Conservation (phyloP, 1,140 invertebrate species). For the Acromyrmex echinatior region DNA sequence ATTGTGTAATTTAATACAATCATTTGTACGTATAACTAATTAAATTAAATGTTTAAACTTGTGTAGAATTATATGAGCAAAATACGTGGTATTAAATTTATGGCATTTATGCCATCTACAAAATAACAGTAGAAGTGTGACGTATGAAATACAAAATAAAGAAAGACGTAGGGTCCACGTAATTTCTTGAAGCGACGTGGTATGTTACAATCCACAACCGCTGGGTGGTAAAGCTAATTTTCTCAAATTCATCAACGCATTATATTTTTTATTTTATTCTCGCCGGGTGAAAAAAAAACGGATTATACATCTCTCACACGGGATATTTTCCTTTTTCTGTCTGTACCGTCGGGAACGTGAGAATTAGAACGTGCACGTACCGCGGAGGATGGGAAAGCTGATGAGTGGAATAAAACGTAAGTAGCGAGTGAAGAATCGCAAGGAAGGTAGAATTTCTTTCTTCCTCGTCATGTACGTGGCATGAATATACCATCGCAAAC, state of each 20-base stretch:
- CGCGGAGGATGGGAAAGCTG: slow-evolving; percentile 64
- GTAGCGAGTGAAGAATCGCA: slow-evolving; percentile 58
- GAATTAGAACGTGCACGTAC: slow-evolving; percentile 77
- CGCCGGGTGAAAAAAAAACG: slow-evolving; percentile 27
- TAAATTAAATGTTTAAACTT: slow-evolving; percentile 7
- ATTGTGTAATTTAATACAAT: background rate
- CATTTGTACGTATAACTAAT: background rate
- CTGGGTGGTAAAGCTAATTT: slow-evolving; percentile 54
- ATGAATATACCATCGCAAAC: slow-evolving; percentile 60
- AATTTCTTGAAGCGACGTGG: slow-evolving; percentile 45
- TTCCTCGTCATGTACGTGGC: slow-evolving; percentile 62
- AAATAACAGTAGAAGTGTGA: background rate
- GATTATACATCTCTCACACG: slow-evolving; percentile 61
- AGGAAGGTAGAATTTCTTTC: slow-evolving; percentile 63
- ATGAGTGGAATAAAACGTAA: slow-evolving; percentile 71
- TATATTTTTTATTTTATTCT: slow-evolving; percentile 58
- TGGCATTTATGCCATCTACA: background rate
- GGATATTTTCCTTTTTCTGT: slow-evolving; percentile 52
- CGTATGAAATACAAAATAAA: slow-evolving; percentile 6
- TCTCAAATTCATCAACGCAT: slow-evolving; percentile 65
- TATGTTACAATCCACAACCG: slow-evolving; percentile 28
- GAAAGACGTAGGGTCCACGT: slow-evolving; percentile 8
- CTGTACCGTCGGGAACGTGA: slow-evolving; percentile 51
- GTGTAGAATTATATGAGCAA: background rate
- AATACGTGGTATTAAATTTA: slow-evolving; percentile 3